phyloP scores from a whole-genome alignment of 92 coral and sea anemone genomes.

The Siderastrea radians region DNA sequence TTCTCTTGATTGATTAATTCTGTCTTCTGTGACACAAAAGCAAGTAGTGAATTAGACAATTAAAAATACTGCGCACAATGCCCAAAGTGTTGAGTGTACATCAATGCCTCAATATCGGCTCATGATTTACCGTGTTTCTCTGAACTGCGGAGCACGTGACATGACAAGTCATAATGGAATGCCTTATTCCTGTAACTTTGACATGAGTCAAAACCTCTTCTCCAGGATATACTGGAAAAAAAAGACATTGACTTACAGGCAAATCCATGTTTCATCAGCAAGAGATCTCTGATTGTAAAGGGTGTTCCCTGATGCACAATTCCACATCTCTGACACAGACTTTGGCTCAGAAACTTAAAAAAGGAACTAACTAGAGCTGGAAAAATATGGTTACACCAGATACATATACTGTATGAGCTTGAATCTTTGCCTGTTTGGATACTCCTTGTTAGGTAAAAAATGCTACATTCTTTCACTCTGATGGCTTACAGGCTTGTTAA shows the following conservation, averaged over 20 bases:
- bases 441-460: too few species aligned
- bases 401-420: too few species aligned
- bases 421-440: too few species aligned
- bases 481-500: too few species aligned
- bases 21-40: not conserved
- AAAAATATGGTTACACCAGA: too few species aligned
- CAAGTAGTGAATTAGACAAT: not conserved
- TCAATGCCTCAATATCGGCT: too few species aligned
- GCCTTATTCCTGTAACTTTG: conserved; percentile 68
- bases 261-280: not conserved
- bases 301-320: too few species aligned
- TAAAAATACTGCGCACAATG: not conserved
- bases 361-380: too few species aligned
- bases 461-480: too few species aligned
- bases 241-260: not conserved
- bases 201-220: conserved; percentile 77
- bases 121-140: conserved; percentile 61
- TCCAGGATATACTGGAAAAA: conserved; percentile 74
- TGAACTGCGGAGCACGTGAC: conserved; percentile 78
- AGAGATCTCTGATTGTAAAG: too few species aligned
- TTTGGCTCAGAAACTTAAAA: too few species aligned
- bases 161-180: conserved; percentile 79
- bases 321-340: too few species aligned
- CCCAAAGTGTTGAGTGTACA: not conserved
- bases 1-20: not conserved